Evolutionary conservation across 2,888 invertebrate species (phyloP).

Genomic region (Plagodis pulveraria): DNA sequence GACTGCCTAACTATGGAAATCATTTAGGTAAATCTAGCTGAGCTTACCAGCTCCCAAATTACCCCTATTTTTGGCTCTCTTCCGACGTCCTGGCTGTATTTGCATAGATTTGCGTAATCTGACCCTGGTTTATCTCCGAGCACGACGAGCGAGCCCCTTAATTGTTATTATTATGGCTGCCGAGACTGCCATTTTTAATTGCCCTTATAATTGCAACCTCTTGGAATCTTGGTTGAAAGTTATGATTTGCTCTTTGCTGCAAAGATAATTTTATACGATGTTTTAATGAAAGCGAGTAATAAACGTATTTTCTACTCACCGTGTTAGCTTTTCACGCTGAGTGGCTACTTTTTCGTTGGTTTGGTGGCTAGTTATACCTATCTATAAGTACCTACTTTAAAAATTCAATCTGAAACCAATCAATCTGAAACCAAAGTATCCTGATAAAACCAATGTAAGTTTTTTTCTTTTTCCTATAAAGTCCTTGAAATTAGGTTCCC

Average conservation of each 20-base stretch:
- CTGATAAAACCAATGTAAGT: too few relatives aligned
- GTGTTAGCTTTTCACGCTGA: too few relatives aligned
- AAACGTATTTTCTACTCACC: too few relatives aligned
- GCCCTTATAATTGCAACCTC: constrained; percentile 51
- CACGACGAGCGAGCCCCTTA: constrained; percentile 45
- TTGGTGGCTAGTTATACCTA: too few relatives aligned
- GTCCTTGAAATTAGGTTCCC: too few relatives aligned
- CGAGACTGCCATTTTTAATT: constrained; percentile 56
- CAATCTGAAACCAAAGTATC: too few relatives aligned
- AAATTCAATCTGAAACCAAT: too few relatives aligned
- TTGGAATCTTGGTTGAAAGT: constrained; percentile 38
- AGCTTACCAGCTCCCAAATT: constrained; percentile 48
- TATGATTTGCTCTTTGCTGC: constrained; percentile 26
- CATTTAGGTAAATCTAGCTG: not conserved
- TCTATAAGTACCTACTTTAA: too few relatives aligned
- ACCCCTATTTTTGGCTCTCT: constrained; percentile 48
- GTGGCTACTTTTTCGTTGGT: too few relatives aligned
- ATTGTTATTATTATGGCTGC: constrained; percentile 59
- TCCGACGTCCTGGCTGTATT: constrained; percentile 46
- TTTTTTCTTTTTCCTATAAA: too few relatives aligned
- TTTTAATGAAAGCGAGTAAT: too few relatives aligned
- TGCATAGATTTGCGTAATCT: constrained; percentile 68
- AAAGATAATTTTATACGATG: constrained; percentile 10
- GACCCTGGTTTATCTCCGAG: constrained; percentile 55
- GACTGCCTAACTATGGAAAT: not conserved